Base-by-base conservation (phyloP, 2,113 vertebrate species). In the Etheostoma spectabile region DNA sequence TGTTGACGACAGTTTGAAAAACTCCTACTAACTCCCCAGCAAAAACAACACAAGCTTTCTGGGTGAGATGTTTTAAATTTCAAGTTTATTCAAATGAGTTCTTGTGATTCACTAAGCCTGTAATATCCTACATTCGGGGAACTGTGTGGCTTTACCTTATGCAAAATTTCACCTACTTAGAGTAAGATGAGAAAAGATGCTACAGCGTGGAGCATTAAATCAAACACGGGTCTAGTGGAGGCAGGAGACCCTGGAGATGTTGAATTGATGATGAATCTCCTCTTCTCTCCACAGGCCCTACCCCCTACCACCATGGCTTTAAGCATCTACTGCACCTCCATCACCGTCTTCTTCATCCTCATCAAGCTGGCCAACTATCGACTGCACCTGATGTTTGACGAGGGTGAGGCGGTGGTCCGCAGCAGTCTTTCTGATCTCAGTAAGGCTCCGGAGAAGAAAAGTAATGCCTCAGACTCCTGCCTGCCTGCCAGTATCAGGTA, bases 311-410 rank as follows among this genome's bases (percentile, higher is more conserved):
- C 93, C 52, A 85, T 97, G 91, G 97, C 96, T 3, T 91, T 96
- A 74, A 96, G 97, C 87, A 95, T 98, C 86, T 99, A 99, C 96
- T 99, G 98, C 92, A 94, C 93, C 86, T 95, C 84, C 3, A 96
- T 99, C 91, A 97, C 97, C 0, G 46, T 96, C 70, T 95, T 99
- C 92, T 99, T 99, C 91, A 92, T 97, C 51, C 64, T 96, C 70
- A 97, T 99, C 92, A 99, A 99, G 87, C 60, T 97, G 80, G 87
- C 97, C 89, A 99, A 97, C 93, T 99, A 98, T 61, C 96, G 97
- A 59, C 95, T 99, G 22, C 98, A 99, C 84, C 88, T 98, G 79
- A 97, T 99, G 97, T 99, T 99, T 35, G 97, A 99, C 56, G 94
- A 96, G 87, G 98, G 96, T 0, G 96, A 99, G 91, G 93, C 95